Conservation (phyloP, 64 coral and sea anemone species). For the Montipora sp. region DNA sequence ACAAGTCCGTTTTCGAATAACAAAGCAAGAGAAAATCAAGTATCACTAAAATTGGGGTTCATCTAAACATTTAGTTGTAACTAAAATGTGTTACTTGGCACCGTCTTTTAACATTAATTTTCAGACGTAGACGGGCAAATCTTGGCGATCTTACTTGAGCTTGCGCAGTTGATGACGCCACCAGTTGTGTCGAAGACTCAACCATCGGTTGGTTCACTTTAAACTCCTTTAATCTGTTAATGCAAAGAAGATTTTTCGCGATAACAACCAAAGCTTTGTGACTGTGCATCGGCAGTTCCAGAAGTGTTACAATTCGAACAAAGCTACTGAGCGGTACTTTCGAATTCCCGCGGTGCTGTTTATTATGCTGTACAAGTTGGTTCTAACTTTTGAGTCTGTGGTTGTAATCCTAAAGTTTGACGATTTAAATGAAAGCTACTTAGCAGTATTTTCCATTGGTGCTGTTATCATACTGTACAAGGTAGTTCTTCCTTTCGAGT, state of each 20-base stretch:
- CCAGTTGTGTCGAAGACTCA: background rate
- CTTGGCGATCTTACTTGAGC: background rate
- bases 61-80: too few species aligned
- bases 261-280: background rate
- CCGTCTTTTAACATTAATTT: background rate
- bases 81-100: background rate
- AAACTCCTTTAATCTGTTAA: constrained; percentile 32
- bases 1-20: too few species aligned
- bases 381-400: too few species aligned
- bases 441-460: background rate
- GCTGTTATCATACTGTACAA: background rate
- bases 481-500: too few species aligned
- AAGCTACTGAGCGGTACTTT: too few species aligned
- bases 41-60: too few species aligned
- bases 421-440: too few species aligned
- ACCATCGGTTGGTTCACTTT: constrained; percentile 4
- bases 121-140: background rate
- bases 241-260: background rate
- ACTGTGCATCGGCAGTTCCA: too few species aligned
- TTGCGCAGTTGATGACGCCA: background rate
- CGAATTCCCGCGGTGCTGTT: background rate
- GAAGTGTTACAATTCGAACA: too few species aligned
- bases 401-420: too few species aligned
- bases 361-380: background rate
- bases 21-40: too few species aligned